These are phyloP conservation scores for Streptopelia turtur DNA, from an alignment of 2,797 vertebrate species.

Conservation along the genomic window DNA sequence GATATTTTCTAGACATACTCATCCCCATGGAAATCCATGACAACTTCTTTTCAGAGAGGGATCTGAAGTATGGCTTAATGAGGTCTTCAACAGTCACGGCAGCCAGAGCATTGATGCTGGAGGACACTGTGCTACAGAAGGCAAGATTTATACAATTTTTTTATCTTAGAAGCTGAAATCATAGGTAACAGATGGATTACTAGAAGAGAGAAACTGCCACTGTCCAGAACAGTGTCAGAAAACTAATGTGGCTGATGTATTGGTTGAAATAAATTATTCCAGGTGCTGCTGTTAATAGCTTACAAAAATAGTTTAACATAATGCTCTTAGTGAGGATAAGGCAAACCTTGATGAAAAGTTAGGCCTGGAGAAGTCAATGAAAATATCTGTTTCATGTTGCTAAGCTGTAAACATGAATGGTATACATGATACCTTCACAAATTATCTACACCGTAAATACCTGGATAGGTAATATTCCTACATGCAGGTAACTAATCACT, in stretches of 20 bases:
- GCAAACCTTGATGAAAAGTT: not conserved
- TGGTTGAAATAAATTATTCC: not conserved
- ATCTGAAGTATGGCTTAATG: conserved; percentile 80
- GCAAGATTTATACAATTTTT: not conserved
- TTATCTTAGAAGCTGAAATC: not conserved
- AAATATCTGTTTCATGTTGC: not conserved
- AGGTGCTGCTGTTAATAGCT: not conserved
- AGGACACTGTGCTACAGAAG: conserved; percentile 89
- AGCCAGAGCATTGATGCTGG: conserved; percentile 92
- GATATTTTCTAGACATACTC: conserved; percentile 81
- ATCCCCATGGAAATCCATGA: conserved; percentile 88
- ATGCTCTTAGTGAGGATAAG: not conserved
- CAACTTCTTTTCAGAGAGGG: conserved; percentile 85
- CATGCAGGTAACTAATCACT: not conserved
- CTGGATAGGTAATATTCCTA: not conserved
- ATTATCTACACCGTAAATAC: not conserved
- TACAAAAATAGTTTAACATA: not conserved
- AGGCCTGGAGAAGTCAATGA: not conserved
- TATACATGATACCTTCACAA: not conserved
- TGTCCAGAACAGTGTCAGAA: not conserved
- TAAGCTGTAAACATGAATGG: not conserved
- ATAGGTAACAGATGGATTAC: not conserved
- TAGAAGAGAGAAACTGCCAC: not conserved
- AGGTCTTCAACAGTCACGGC: conserved; percentile 92
- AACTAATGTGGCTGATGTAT: not conserved